Base-by-base conservation (phyloP, 2,888 invertebrate genomes). In the Neelides folsomi region DNA sequence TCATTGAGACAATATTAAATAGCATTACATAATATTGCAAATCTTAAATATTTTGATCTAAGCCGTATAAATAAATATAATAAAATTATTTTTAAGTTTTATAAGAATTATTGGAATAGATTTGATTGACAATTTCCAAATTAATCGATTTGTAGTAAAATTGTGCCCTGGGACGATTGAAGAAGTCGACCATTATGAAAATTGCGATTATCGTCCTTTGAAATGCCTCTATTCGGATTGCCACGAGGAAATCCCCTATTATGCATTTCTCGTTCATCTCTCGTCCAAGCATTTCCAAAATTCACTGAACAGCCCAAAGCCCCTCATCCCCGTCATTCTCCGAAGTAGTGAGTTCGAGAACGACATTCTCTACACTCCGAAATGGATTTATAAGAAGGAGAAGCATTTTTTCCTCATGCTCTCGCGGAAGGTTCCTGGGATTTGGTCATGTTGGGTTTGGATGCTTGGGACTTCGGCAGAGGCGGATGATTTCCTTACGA, bases 361-460 rank as follows among this genome's bases (percentile, higher is more conserved):
- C 13, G 52, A 47, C 44, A 50, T 53, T 9, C 47, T 47, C 18
- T 61, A 55, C 54, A 39, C 42, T 6, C 61, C 61, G 5, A 52
- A 57, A n/a, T 61, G 61, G 61, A 43, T 61, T 41, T 53, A 49
- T 20, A 47, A 47, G 12, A 47, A 55, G 35, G 47, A 53, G 12
- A 12, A 40, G 18, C 51, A 61, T 45, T 61, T 61, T 48, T 61
- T 61, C 45, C 41, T 59, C 6, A 51, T 55, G 51, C 36, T 61
- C 19, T 44, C 44, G 2, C 53, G 56, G 20, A 57, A 49, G 18
- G 37, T 43, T 1, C 47, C 48, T 2, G 58, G 57, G 35, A 50
- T 49, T 46, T 59, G 61, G 61, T 47, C 52, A 27, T 51, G 52
- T 27, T 61, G 57, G 58, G 57, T 61, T 9, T 56, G 56, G 54